Evolutionary conservation across 1,140 invertebrate genomes (phyloP), one percentile per base, ranked within the genome.

Genomic region (Glomeris maerens): DNA sequence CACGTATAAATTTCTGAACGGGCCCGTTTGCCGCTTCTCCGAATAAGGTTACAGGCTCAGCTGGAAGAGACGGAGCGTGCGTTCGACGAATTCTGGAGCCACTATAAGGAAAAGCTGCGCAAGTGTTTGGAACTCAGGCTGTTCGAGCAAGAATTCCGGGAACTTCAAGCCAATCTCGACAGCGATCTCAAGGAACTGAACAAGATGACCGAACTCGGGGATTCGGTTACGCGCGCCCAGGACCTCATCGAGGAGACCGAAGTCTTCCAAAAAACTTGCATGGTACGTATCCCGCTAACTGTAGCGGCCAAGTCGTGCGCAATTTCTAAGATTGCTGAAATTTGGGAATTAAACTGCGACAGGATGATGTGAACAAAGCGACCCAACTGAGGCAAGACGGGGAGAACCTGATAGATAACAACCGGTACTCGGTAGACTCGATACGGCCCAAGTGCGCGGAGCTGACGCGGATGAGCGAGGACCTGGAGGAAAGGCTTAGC

Each of bases 361-460:
- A 81, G 79, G 75, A 73, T 62, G 85, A 91, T 66, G 74, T 91
- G 52, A 78, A 85, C 54, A 75, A 78, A 57, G 82, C 84, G 23
- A 78, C 84, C 53, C 76, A 84, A 60, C 78, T 90, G 52, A 79
- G 84, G 58, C 73, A 76, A 41, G 77, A 76, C 46, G 83, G 80
- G 46, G 61, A 68, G 57, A 78, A 80, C 55, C 66, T 93, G 55
- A 77, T 91, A 52, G 75, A 78, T 53, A 81, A 81, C 38, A 78
- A 80, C 62, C 78, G 79, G 47, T 82, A 78, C 62, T 78, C 81
- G 45, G 73, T 86, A 20, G 86, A 90, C 63, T 81, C 81, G 50
- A 80, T 95, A 22, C 78, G 88, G 60, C 90, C 91, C 21, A 94
- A 94, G 70, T 94, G 89, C 63, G 80, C 84, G 50, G 91, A 96